Percentiles rank a stretch among this genome's conserved stretches.
Conservation (phyloP, 2,113 vertebrate species). For the Lucifuga dentata region DNA sequence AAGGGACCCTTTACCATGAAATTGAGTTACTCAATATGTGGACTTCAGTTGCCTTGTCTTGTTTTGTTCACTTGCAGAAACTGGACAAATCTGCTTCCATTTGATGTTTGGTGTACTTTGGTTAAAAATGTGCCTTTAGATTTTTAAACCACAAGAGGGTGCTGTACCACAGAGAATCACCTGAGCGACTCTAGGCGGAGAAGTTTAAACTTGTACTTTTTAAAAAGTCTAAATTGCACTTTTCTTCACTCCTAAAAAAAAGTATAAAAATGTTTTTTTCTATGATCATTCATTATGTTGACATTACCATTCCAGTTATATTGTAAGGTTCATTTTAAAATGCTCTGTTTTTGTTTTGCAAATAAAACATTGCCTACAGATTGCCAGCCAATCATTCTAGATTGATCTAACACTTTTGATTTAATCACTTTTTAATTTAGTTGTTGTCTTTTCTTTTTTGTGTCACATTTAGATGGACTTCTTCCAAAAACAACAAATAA, state of each 20-base stretch:
- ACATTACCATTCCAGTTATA: too few species aligned
- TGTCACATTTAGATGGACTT: too few species aligned
- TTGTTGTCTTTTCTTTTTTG: too few species aligned
- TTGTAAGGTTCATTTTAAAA: slow-evolving; percentile 54
- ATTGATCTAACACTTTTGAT: background rate
- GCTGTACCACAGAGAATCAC: slow-evolving; percentile 49
- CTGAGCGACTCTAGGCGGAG: background rate
- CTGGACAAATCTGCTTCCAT: background rate
- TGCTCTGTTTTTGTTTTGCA: slow-evolving; percentile 17
- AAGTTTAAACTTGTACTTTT: slow-evolving; percentile 22
- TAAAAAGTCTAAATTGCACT: slow-evolving; percentile 55
- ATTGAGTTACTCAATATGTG: slow-evolving; percentile 24
- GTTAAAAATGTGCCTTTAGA: slow-evolving; percentile 6
- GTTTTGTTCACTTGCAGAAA: background rate
- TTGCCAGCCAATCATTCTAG: background rate
- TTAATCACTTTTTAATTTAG: background rate
- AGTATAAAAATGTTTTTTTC: slow-evolving; percentile 12
- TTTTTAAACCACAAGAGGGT: slow-evolving; percentile 71
- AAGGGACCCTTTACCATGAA: slow-evolving; percentile 22
- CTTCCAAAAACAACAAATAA: too few species aligned
- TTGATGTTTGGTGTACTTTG: background rate
- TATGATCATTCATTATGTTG: background rate
- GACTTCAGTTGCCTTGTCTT: slow-evolving; percentile 59
- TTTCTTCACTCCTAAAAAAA: slow-evolving; percentile 42
- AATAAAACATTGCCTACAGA: slow-evolving; percentile 35